Evolutionary conservation across 2,113 vertebrate species (phyloP).

Genomic region (Tragelaphus scriptus): DNA sequence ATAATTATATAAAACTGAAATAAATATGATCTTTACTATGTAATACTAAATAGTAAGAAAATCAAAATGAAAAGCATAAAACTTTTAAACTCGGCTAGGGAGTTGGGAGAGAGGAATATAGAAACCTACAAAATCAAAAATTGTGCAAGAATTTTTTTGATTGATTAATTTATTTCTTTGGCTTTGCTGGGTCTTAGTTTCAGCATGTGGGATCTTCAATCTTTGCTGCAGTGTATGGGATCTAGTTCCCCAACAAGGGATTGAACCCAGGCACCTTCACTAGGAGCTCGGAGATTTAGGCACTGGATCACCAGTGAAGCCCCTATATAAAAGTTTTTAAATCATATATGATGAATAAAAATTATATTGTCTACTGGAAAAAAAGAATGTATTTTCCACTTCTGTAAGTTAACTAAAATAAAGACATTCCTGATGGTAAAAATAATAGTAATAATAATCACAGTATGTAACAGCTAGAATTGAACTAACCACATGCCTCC

Average conservation of each 20-base stretch:
- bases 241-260: background rate
- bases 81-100: background rate
- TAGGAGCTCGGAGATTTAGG: background rate
- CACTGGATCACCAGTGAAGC: background rate
- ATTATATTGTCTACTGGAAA: background rate
- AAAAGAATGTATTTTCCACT: background rate
- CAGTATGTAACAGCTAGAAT: background rate
- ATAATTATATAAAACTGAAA: conserved; percentile 3
- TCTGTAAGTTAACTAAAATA: background rate
- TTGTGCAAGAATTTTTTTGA: background rate
- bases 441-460: background rate
- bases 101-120: background rate
- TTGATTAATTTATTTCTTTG: background rate
- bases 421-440: background rate
- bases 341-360: background rate
- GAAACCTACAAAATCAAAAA: background rate
- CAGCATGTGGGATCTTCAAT: background rate
- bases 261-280: background rate
- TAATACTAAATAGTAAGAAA: background rate
- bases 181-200: background rate
- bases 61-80: conserved; percentile 13
- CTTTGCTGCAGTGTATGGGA: background rate
- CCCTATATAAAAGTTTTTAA: background rate
- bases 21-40: background rate
- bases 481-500: background rate